Evolutionary conservation across 2,113 vertebrate species (phyloP).

Genomic region (Anguilla japonica): DNA sequence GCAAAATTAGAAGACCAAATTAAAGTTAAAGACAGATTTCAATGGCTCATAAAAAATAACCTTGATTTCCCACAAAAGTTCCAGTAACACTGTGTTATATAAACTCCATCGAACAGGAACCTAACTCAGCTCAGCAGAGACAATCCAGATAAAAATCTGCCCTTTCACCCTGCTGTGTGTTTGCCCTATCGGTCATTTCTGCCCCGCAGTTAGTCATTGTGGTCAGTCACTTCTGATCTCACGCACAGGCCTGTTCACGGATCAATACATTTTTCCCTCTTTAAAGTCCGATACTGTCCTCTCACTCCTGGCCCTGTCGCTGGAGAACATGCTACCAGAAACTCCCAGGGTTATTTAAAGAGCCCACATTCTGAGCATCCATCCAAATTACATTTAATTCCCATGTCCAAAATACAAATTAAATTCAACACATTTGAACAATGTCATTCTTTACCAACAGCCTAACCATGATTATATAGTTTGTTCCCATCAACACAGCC

Average conservation of each 20-base stretch:
- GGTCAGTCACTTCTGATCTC: constrained; percentile 48
- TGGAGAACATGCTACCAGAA: background rate
- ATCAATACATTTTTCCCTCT: constrained; percentile 70
- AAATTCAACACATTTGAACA: background rate
- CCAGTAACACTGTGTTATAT: background rate
- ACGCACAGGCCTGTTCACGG: constrained; percentile 48
- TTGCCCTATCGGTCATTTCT: constrained; percentile 42
- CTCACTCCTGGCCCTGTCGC: background rate
- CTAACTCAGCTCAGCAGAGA: background rate
- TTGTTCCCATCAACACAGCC: too few relatives aligned
- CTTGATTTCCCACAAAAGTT: background rate
- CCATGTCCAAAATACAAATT: background rate
- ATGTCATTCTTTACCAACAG: background rate
- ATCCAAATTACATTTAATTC: background rate
- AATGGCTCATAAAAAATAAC: too few relatives aligned
- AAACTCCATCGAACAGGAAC: background rate
- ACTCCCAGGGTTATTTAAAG: background rate
- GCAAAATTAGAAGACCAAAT: too few relatives aligned
- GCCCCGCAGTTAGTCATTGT: constrained; percentile 47
- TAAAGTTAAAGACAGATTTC: too few relatives aligned
- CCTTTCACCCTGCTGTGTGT: background rate
- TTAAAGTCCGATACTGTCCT: constrained; percentile 33
- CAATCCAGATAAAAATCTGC: background rate
- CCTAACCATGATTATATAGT: background rate
- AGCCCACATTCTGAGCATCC: background rate